Evolutionary conservation across 2,797 vertebrate genomes (phyloP).

Genomic region (Acropternis orthonyx): DNA sequence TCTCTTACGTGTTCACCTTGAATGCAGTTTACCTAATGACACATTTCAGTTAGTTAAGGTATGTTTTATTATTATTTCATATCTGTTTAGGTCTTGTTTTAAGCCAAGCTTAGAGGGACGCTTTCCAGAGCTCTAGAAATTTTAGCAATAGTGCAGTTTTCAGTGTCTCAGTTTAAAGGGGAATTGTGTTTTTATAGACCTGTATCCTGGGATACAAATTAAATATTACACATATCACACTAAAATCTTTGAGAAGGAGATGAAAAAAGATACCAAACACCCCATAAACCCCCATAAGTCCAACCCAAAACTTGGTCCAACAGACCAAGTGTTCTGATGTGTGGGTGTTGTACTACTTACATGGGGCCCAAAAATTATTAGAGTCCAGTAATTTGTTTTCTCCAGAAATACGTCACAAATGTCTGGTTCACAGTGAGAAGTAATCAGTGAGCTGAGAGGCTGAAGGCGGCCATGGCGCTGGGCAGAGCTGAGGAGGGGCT

Average conservation of each 20-base stretch:
- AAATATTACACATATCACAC: neutral
- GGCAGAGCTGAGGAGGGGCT: neutral
- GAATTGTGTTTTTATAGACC: neutral
- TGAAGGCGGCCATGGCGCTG: rapidly evolving
- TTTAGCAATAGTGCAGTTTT: neutral
- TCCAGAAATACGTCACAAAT: neutral
- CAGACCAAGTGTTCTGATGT: neutral
- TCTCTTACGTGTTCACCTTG: conserved; percentile 87
- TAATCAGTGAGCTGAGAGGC: neutral
- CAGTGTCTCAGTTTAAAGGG: neutral
- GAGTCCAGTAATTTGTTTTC: neutral
- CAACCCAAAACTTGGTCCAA: neutral
- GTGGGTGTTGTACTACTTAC: neutral
- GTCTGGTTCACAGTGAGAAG: neutral
- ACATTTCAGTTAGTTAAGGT: conserved; percentile 78
- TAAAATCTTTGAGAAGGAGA: neutral
- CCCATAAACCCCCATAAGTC: neutral
- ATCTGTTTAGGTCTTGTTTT: neutral
- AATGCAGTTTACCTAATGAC: conserved; percentile 87
- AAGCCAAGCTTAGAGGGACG: neutral
- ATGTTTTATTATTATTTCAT: neutral
- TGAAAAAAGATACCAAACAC: neutral
- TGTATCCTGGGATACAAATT: neutral
- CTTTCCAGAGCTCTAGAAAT: neutral
- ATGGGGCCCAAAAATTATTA: neutral